Evolutionary conservation across 2,888 invertebrate genomes (phyloP).

Genomic region (Drosophila subquinaria): DNA sequence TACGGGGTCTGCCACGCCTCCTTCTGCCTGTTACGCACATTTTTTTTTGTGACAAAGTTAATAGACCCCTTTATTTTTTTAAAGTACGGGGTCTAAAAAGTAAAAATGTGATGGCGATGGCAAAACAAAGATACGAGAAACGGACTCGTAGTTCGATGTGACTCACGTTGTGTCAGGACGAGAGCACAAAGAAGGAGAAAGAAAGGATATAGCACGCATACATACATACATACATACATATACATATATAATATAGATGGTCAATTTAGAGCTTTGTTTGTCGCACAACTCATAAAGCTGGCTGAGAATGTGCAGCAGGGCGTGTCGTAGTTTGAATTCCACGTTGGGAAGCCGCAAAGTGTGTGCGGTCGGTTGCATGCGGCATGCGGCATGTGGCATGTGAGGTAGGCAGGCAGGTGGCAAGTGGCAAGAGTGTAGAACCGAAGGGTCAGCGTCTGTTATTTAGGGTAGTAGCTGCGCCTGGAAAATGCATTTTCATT

Average conservation of each 20-base stretch:
- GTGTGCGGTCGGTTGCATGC: constrained; percentile 73
- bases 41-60: too few relatives aligned
- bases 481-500: constrained; percentile 66
- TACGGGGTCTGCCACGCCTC: too few relatives aligned
- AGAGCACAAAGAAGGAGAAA: constrained; percentile 2
- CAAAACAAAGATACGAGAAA: constrained; percentile 37
- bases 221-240: not conserved
- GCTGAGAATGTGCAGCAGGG: constrained; percentile 72
- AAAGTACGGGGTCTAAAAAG: too few relatives aligned
- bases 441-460: constrained; percentile 60
- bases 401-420: constrained; percentile 46
- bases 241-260: constrained; percentile 18
- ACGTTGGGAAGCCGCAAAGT: constrained; percentile 76
- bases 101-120: constrained; percentile 35
- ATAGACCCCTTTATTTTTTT: too few relatives aligned
- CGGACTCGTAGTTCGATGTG: constrained; percentile 51
- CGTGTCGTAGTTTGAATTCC: constrained; percentile 51
- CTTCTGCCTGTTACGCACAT: too few relatives aligned
- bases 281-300: constrained; percentile 53
- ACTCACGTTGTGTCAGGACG: constrained; percentile 57
- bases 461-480: constrained; percentile 62
- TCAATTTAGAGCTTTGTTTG: constrained; percentile 49
- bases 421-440: constrained; percentile 30
- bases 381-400: constrained; percentile 70
- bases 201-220: constrained; percentile 4